Evolutionary conservation across 2,113 vertebrate genomes (phyloP), one percentile per base, ranked within the genome.

Genomic region (Scomber colias): DNA sequence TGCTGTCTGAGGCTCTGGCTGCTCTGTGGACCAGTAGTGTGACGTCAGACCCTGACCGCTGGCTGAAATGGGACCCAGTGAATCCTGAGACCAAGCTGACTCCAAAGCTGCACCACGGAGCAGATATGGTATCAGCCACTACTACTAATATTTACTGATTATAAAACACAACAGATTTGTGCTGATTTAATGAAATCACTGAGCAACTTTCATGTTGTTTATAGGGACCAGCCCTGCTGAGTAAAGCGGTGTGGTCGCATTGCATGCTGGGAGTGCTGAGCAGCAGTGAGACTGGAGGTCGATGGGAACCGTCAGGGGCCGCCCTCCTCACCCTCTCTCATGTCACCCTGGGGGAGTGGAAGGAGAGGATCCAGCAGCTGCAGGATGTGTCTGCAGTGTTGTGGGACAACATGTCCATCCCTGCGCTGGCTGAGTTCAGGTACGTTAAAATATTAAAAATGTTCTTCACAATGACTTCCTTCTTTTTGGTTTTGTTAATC

Each of bases 251-350:
- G 83, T 96, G 97, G 93, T 97, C 97, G 2, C 95, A 94, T 75
- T 99, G 97, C 90, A 94, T 97, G 90, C 95, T 97, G 92, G 97
- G 96, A 89, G 92, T 98, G 80, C 93, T 99, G 55, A 96, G 94
- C 87, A 96, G 87, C 88, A 95, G 94, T 81, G 95, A 87, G 81
- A 90, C 81, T 54, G 87, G 86, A 50, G 87, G 64, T 30, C 84
- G 76, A 0, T 97, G 96, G 97, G 96, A 97, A 46, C 94, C 96
- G 1, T 95, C 87, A 0, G 96, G 92, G 8, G 86, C 92, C 17
- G 90, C 94, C n/a, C 90, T 97, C 31, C 91, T 97, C 49, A 94
- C 95, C 0, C 95, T 96, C 49, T 98, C 96, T 13, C 93, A 93
- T 0, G 95, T 99, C 78, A 96, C 95, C 21, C 92, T 99, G 59